Evolutionary conservation across 92 coral and sea anemone genomes (phyloP).

Genomic region (Paragorgia papillata): DNA sequence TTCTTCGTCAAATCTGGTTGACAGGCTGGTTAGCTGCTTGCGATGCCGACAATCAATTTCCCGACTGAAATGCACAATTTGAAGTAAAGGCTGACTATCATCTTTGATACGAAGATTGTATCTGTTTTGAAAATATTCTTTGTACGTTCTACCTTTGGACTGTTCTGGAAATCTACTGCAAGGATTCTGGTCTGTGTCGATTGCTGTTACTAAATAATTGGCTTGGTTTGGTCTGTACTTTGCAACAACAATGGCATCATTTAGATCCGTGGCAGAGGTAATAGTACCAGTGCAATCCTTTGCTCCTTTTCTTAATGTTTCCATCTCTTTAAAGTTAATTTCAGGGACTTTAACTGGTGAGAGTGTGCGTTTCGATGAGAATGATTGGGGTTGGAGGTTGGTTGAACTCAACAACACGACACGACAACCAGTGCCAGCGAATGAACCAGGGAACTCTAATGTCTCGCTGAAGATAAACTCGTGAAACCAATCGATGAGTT

Average conservation of each 20-base stretch:
- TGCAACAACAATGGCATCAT: neutral
- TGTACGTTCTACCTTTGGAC: slow-evolving; percentile 66
- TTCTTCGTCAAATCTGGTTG: neutral
- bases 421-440: slow-evolving; percentile 63
- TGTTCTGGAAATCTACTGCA: slow-evolving; percentile 73
- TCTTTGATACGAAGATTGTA: slow-evolving; percentile 41
- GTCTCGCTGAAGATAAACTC: slow-evolving; percentile 54
- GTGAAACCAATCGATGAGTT: slow-evolving; percentile 62
- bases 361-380: slow-evolving; percentile 5
- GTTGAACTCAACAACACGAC: slow-evolving; percentile 56
- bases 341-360: neutral
- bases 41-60: slow-evolving; percentile 43
- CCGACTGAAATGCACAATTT: slow-evolving; percentile 27
- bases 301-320: neutral
- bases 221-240: slow-evolving; percentile 26
- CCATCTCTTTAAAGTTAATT: neutral
- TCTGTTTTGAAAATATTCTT: slow-evolving; percentile 60
- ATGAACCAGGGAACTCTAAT: slow-evolving; percentile 40
- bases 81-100: slow-evolving; percentile 64
- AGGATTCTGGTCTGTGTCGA: slow-evolving; percentile 56
- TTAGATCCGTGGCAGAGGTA: neutral
- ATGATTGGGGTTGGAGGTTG: neutral
- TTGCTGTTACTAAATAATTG: slow-evolving; percentile 53
- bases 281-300: neutral
- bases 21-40: slow-evolving; percentile 44